phyloP scores from a whole-genome alignment of 2,888 invertebrate species.

The Andrena marginata region DNA sequence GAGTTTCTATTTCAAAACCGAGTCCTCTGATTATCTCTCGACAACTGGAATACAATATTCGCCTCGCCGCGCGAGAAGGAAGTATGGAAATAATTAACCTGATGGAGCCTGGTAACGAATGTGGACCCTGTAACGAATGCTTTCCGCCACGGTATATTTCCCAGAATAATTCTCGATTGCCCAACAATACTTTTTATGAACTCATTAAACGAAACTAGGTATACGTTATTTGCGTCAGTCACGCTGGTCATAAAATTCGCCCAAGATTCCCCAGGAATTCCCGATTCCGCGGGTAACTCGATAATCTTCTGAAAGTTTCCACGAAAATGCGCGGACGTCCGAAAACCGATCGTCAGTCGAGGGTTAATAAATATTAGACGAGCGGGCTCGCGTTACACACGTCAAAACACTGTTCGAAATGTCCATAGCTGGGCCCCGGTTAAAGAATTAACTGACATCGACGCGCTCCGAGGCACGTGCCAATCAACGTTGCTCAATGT shows the following conservation, averaged over 20 bases:
- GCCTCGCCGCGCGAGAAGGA: not conserved
- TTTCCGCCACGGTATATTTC: not conserved
- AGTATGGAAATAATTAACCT: not conserved
- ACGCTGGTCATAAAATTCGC: not conserved
- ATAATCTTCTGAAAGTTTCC: not conserved
- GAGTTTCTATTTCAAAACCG: no score
- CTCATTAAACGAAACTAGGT: not conserved
- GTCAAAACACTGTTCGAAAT: not conserved
- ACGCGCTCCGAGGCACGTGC: not conserved
- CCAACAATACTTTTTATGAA: not conserved
- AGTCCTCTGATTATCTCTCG: not conserved
- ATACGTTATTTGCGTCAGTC: not conserved
- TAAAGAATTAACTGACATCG: not conserved
- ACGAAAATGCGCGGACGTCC: not conserved
- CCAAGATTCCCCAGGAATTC: not conserved
- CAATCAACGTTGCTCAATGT: not conserved
- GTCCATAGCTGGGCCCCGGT: not conserved
- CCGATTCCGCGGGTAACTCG: not conserved
- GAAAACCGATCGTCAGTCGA: not conserved
- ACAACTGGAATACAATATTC: not conserved
- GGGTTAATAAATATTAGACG: not conserved
- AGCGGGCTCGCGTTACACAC: not conserved
- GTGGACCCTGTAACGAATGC: not conserved
- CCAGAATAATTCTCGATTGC: not conserved
- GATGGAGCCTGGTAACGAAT: not conserved